Percentiles rank a stretch among this genome's conserved stretches.
Conservation (phyloP, 2,113 vertebrate species). For the Aleadryas rufinucha region DNA sequence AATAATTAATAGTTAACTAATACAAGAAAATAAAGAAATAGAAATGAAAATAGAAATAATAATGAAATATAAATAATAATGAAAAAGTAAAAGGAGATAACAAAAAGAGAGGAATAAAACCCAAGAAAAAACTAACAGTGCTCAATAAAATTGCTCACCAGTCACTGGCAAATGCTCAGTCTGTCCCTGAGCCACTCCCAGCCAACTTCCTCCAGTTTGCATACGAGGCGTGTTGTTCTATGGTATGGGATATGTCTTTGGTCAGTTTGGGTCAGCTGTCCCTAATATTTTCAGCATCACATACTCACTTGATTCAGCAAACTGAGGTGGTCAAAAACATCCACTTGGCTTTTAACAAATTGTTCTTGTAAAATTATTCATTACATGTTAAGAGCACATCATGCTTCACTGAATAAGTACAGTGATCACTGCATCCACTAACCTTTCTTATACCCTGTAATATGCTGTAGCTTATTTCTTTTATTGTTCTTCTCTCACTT, state of each 20-base stretch:
- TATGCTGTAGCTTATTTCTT: not conserved
- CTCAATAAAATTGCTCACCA: not conserved
- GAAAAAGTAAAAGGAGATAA: not conserved
- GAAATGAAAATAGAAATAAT: not conserved
- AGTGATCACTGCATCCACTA: not conserved
- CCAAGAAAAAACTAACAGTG: not conserved
- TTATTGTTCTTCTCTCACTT: not conserved
- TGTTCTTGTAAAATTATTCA: not conserved
- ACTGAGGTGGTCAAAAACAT: not conserved
- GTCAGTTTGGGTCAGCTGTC: not conserved
- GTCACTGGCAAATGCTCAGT: not conserved
- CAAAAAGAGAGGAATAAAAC: not conserved
- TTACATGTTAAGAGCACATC: rapidly evolving
- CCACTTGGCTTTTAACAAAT: not conserved
- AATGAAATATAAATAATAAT: not conserved
- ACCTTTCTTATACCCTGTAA: not conserved
- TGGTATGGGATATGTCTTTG: rapidly evolving
- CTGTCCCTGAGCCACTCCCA: not conserved
- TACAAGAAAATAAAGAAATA: not conserved
- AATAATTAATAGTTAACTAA: not conserved
- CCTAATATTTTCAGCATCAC: not conserved
- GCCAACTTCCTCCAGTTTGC: rapidly evolving
- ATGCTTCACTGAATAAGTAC: not conserved
- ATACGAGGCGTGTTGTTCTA: rapidly evolving
- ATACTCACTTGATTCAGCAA: not conserved